A percentile compares a stretch with the other conserved stretches of the same genome.
phyloP scores from a whole-genome alignment of 1,140 invertebrate genomes.

The Papilio polytes region DNA sequence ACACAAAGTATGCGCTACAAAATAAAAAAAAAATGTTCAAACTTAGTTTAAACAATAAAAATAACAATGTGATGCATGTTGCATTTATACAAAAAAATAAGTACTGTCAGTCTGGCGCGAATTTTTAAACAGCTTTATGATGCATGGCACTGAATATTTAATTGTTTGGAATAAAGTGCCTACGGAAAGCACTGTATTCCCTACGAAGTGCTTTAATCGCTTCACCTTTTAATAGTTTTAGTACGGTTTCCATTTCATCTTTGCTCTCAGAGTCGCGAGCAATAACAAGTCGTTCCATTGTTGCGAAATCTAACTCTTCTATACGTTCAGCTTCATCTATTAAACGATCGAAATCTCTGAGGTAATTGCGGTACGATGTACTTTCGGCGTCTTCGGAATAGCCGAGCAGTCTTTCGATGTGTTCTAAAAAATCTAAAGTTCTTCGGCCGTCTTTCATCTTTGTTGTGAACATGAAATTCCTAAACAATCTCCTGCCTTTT shows the following conservation, averaged over 20 bases:
- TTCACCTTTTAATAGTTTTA: slow-evolving; percentile 74
- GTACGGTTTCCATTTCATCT: slow-evolving; percentile 67
- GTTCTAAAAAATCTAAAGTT: slow-evolving; percentile 75
- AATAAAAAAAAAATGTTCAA: not conserved
- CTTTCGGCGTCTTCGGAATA: slow-evolving; percentile 62
- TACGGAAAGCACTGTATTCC: slow-evolving; percentile 75
- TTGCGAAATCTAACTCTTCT: slow-evolving; percentile 75
- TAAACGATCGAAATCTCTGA: slow-evolving; percentile 65
- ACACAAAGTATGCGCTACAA: not conserved
- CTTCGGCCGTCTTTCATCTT: slow-evolving; percentile 71
- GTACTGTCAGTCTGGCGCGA: slow-evolving; percentile 48
- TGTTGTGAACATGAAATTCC: slow-evolving; percentile 77
- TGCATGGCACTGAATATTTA: slow-evolving; percentile 50
- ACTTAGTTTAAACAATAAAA: slow-evolving; percentile 21
- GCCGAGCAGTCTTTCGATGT: slow-evolving; percentile 67
- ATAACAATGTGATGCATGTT: slow-evolving; percentile 2
- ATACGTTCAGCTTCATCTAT: slow-evolving; percentile 73
- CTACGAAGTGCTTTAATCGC: slow-evolving; percentile 69
- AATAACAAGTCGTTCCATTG: slow-evolving; percentile 70
- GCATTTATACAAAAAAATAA: slow-evolving; percentile 7
- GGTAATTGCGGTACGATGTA: slow-evolving; percentile 53
- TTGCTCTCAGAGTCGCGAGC: slow-evolving; percentile 68
- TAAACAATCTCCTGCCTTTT: slow-evolving; percentile 75
- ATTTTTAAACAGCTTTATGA: slow-evolving; percentile 53
- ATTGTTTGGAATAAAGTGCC: slow-evolving; percentile 65